Evolutionary conservation across 2,797 vertebrate genomes (phyloP).

Genomic region (Myripristis jacobus): DNA sequence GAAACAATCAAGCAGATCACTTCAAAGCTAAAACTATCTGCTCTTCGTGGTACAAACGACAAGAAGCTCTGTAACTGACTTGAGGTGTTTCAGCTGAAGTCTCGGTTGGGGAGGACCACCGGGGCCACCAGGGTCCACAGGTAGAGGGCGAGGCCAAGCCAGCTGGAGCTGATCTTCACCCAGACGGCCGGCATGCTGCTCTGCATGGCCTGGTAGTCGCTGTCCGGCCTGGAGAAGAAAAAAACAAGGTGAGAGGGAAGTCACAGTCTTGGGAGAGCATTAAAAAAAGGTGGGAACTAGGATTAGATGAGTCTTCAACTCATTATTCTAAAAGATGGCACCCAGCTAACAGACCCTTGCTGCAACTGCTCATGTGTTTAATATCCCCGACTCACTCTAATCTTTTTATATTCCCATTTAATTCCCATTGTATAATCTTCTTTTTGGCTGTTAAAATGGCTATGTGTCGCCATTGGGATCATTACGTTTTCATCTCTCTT

Average conservation of each 20-base stretch:
- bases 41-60: slow-evolving; percentile 10
- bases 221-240: slow-evolving; percentile 77
- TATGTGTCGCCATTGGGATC: too few species aligned
- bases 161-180: slow-evolving; percentile 95
- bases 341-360: too few species aligned
- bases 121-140: slow-evolving; percentile 94
- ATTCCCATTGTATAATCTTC: too few species aligned
- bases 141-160: slow-evolving; percentile 89
- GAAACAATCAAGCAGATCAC: too few species aligned
- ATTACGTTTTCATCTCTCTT: too few species aligned
- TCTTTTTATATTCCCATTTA: too few species aligned
- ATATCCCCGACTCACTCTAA: too few species aligned
- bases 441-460: too few species aligned
- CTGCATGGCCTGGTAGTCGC: slow-evolving; percentile 70
- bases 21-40: slow-evolving; percentile 19
- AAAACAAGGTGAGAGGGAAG: background rate
- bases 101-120: slow-evolving; percentile 83
- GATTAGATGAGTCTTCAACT: too few species aligned
- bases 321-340: too few species aligned
- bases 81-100: slow-evolving; percentile 85
- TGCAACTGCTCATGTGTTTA: too few species aligned
- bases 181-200: slow-evolving; percentile 91
- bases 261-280: background rate
- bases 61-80: background rate
- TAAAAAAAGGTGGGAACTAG: rapidly evolving